These are phyloP conservation scores for Diaphora mendica DNA, from an alignment of 2,888 invertebrate genomes.

Conservation along the genomic window DNA sequence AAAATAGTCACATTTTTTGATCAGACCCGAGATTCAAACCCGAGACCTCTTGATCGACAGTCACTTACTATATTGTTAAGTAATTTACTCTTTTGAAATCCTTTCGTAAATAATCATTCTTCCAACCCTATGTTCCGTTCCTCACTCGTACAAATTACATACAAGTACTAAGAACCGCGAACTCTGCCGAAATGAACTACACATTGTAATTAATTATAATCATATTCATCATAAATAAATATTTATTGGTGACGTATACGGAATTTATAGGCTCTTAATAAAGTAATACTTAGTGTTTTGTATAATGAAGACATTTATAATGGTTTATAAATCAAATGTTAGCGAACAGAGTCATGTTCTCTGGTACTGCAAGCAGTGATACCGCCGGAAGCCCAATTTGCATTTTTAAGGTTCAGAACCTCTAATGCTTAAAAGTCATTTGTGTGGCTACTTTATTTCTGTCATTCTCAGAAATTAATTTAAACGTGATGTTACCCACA, in stretches of 20 bases:
- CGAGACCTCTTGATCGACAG: too few relatives aligned
- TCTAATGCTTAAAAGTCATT: background rate
- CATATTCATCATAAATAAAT: conserved; percentile 71
- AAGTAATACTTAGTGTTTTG: conserved; percentile 40
- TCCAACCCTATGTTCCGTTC: conserved; percentile 57
- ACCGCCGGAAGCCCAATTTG: conserved; percentile 1
- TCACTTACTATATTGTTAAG: background rate
- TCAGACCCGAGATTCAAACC: too few relatives aligned
- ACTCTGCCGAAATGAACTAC: conserved; percentile 64
- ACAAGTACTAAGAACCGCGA: conserved; percentile 76
- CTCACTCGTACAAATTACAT: conserved; percentile 71
- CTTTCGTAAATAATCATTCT: background rate
- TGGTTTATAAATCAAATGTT: conserved; percentile 55
- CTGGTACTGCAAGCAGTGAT: conserved; percentile 19
- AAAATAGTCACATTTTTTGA: too few relatives aligned
- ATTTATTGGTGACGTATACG: conserved; percentile 69
- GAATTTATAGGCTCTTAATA: conserved; percentile 67
- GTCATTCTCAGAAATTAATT: background rate
- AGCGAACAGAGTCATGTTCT: conserved; percentile 25
- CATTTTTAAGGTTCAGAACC: background rate
- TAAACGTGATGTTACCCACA: background rate
- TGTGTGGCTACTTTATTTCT: background rate
- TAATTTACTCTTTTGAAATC: background rate
- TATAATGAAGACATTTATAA: conserved; percentile 64
- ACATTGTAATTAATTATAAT: conserved; percentile 68